Evolutionary conservation across 2,888 invertebrate genomes (phyloP).

Genomic region (Pediacus dermestoides): DNA sequence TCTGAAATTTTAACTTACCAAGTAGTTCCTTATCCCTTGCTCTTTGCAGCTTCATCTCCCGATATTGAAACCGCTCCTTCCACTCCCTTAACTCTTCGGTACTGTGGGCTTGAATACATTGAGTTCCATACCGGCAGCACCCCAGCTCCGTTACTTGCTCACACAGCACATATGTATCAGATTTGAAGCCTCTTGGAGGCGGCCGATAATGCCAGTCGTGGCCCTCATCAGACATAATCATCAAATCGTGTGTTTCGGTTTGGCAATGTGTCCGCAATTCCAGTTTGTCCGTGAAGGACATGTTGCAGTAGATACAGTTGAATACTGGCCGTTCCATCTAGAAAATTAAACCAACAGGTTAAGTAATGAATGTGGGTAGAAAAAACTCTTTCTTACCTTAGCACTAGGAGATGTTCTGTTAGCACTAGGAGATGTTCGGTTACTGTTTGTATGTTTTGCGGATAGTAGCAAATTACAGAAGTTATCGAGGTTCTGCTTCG

Average conservation of each 20-base stretch:
- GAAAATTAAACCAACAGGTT: slow-evolving; percentile 14
- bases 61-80: slow-evolving; percentile 67
- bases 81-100: slow-evolving; percentile 68
- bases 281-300: slow-evolving; percentile 54
- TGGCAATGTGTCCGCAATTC: slow-evolving; percentile 59
- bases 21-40: slow-evolving; percentile 67
- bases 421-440: no score
- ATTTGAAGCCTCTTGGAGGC: slow-evolving; percentile 64
- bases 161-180: slow-evolving; percentile 63
- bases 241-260: slow-evolving; percentile 56
- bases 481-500: slow-evolving; percentile 41
- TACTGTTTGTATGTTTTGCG: no score
- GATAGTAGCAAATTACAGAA: no score
- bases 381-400: no score
- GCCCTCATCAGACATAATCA: slow-evolving; percentile 69
- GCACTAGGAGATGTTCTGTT: no score
- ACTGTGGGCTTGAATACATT: slow-evolving; percentile 74
- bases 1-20: slow-evolving; percentile 46
- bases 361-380: no score
- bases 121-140: slow-evolving; percentile 64
- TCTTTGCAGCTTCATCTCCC: slow-evolving; percentile 59
- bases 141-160: slow-evolving; percentile 57
- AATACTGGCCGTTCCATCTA: slow-evolving; percentile 25
- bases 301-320: slow-evolving; percentile 57
- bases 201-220: slow-evolving; percentile 66